phyloP scores from a whole-genome alignment of 2,888 invertebrate genomes.

The Drosophila cyrtoloma region DNA sequence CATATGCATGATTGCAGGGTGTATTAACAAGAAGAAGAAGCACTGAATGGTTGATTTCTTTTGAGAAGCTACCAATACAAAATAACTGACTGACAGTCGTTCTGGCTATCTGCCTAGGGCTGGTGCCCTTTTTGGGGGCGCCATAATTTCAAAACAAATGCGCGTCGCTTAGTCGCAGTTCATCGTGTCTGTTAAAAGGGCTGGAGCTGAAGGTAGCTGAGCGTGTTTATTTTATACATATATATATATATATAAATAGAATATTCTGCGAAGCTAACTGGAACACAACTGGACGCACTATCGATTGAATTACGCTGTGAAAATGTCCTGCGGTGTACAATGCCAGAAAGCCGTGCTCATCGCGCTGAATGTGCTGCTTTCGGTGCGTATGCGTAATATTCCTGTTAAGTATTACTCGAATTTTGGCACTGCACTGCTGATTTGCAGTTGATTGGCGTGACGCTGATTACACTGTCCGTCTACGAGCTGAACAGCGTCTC shows the following conservation, averaged over 20 bases:
- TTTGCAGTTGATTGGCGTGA: conserved; percentile 76
- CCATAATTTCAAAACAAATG: conserved; percentile 73
- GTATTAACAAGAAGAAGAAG: conserved; percentile 20
- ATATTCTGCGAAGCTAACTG: conserved; percentile 25
- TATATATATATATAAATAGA: background rate
- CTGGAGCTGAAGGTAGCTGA: conserved; percentile 40
- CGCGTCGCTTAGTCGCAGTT: conserved; percentile 69
- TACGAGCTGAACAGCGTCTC: conserved; percentile 79
- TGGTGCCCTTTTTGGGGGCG: conserved; percentile 53
- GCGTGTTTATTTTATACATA: conserved; percentile 17
- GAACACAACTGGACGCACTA: conserved; percentile 54
- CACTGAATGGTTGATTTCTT: conserved; percentile 48
- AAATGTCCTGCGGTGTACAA: conserved; percentile 76
- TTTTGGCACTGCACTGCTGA: background rate
- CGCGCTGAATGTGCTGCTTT: conserved; percentile 76
- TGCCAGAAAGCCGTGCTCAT: conserved; percentile 77
- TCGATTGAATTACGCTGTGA: conserved; percentile 52
- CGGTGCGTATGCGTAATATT: conserved; percentile 79
- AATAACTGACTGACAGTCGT: conserved; percentile 25
- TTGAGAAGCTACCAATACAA: conserved; percentile 36
- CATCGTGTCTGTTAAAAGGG: conserved; percentile 69
- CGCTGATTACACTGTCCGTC: conserved; percentile 78
- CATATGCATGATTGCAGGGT: conserved; percentile 19
- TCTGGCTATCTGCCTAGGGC: conserved; percentile 28
- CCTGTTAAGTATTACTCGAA: background rate